Evolutionary conservation across 2,113 vertebrate species (phyloP).

Genomic region (Ammodytes dubius): DNA sequence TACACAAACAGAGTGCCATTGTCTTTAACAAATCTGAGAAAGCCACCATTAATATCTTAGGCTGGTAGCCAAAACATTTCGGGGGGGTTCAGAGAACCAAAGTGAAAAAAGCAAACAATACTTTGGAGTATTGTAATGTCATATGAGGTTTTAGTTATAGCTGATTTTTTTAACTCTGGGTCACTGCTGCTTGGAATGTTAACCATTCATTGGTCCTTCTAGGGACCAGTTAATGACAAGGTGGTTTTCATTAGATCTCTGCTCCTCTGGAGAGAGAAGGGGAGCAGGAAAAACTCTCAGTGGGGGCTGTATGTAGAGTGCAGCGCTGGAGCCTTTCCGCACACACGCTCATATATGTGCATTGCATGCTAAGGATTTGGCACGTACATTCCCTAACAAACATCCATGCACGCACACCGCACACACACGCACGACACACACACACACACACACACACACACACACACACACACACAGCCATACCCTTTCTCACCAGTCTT

Average conservation of each 20-base stretch:
- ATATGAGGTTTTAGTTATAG: slow-evolving; percentile 59
- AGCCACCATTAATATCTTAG: slow-evolving; percentile 58
- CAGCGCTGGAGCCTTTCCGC: slow-evolving; percentile 10
- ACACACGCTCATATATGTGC: slow-evolving; percentile 31
- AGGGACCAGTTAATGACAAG: slow-evolving; percentile 69
- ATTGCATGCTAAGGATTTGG: slow-evolving; percentile 55
- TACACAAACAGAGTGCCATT: slow-evolving; percentile 61
- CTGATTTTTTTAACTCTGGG: slow-evolving; percentile 50
- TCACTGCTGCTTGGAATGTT: slow-evolving; percentile 68
- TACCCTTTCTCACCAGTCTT: slow-evolving; percentile 40
- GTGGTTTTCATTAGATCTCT: slow-evolving; percentile 78
- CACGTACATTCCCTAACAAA: background rate
- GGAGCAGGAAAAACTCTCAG: slow-evolving; percentile 48
- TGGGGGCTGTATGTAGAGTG: slow-evolving; percentile 47
- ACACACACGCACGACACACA: too few species aligned
- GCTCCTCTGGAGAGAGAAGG: slow-evolving; percentile 57
- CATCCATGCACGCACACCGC: slow-evolving; percentile 21
- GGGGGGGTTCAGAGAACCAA: slow-evolving; percentile 15
- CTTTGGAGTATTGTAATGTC: slow-evolving; percentile 54
- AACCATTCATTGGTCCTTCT: slow-evolving; percentile 61
- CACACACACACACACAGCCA: slow-evolving; percentile 33
- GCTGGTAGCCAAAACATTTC: slow-evolving; percentile 48
- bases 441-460: slow-evolving; percentile 23
- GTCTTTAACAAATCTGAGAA: slow-evolving; percentile 53
- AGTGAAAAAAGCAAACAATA: slow-evolving; percentile 48